Base-by-base conservation (phyloP, 2,888 invertebrate species). In the Eustalomyia histrio region DNA sequence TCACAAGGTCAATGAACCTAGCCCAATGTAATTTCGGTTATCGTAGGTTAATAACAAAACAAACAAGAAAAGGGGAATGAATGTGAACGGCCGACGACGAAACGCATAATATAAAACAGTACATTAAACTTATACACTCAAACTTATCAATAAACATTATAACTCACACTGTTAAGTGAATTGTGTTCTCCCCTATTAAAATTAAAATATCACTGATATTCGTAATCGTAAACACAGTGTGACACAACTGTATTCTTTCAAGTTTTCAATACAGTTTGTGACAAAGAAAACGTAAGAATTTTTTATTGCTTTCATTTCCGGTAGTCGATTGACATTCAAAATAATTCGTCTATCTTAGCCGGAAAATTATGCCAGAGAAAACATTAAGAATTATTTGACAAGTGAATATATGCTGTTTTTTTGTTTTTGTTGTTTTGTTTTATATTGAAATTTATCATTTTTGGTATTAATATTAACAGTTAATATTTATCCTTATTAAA, bases 21-120 rank as follows among this genome's bases (percentile, higher is more conserved):
- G 82, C 83, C 83, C 85, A 85, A 82, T 82, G 83, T 83, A 84
- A 82, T 84, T 85, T 85, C 75, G 85, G 85, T 85, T 85, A 83
- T 81, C 84, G 83, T 85, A 85, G 85, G 85, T 85, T 85, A 83
- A 80, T 83, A 79, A 65, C 17, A 50, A 50, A 29, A 65, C 60
- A 63, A 17, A 52, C 9, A 58, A 52, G 18, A 58, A 79, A 57
- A 69, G 58, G 72, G 73, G 69, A 79, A 76, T 58, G 7, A 50
- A 9, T 58, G 61, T 57, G 39, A 6, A 9, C 9, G 18, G 7
- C 1, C 47, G 21, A 67, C 65, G 39, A 67, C 74, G 79, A 67
- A 81, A 83, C 76, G 69, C 64, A 64, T 69, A 67, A 55, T 71
- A 64, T 65, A 58, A 17, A 74, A 64, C 43, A 16, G 74, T 57